Conservation (phyloP, 2,888 invertebrate genomes). For the Liodrosophila aerea region DNA sequence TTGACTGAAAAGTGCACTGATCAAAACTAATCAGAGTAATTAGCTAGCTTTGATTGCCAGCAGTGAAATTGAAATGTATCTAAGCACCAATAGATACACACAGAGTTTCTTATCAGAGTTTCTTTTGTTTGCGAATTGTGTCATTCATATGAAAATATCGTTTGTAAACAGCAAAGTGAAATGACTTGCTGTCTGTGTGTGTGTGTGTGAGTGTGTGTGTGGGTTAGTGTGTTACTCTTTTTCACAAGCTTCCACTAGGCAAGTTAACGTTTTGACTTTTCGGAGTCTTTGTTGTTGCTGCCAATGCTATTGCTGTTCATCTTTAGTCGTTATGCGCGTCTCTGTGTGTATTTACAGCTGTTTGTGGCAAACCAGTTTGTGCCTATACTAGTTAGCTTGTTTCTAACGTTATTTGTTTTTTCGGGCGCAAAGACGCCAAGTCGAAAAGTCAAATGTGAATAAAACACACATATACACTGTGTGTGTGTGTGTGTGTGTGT, state of each 20-base stretch:
- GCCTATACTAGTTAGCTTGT: constrained; percentile 16
- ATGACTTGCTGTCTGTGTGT: constrained; percentile 8
- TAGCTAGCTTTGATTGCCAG: not conserved
- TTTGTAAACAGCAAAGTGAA: constrained; percentile 34
- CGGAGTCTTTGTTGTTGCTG: constrained; percentile 1
- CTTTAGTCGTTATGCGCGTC: constrained; percentile 6
- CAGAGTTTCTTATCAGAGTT: constrained; percentile 18
- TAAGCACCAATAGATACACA: constrained; percentile 19
- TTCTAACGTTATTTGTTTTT: constrained; percentile 34
- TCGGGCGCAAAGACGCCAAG: constrained; percentile 16
- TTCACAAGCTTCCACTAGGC: constrained; percentile 14
- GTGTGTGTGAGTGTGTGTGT: constrained; percentile 16
- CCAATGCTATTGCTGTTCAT: constrained; percentile 10
- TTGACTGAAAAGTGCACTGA: constrained; percentile 37
- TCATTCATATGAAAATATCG: constrained; percentile 37
- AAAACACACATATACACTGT: not conserved
- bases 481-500: not conserved
- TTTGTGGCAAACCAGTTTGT: constrained; percentile 63
- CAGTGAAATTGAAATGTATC: not conserved
- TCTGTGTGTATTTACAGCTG: constrained; percentile 60
- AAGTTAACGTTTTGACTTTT: constrained; percentile 51
- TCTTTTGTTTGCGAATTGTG: constrained; percentile 7
- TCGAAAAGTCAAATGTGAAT: constrained; percentile 51
- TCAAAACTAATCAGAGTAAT: constrained; percentile 5
- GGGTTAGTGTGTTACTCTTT: constrained; percentile 8